Percentiles rank a stretch among this genome's conserved stretches.
phyloP scores from a whole-genome alignment of 2,797 vertebrate genomes.

The Esox lucius region DNA sequence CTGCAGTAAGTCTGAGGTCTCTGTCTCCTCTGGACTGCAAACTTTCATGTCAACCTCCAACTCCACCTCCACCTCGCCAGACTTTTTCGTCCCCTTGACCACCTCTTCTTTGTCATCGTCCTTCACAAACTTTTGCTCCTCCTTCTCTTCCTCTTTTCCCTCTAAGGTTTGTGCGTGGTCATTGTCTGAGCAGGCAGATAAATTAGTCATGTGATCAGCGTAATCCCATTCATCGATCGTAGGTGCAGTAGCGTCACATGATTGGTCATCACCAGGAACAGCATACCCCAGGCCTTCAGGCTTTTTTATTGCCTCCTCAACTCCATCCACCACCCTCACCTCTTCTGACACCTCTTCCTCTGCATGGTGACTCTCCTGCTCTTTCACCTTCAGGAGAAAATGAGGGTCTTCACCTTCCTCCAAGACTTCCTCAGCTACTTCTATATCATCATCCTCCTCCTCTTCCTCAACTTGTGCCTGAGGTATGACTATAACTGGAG shows the following conservation, averaged over 20 bases:
- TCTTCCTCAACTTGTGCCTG: constrained; percentile 67
- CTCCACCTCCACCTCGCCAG: constrained; percentile 25
- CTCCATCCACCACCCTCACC: constrained; percentile 27
- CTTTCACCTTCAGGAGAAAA: background rate
- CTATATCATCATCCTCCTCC: constrained; percentile 60
- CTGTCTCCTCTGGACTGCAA: constrained; percentile 23
- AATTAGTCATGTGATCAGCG: constrained; percentile 52
- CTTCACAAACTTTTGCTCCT: background rate
- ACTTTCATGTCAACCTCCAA: constrained; percentile 51
- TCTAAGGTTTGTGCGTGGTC: constrained; percentile 40
- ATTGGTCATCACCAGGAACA: constrained; percentile 55
- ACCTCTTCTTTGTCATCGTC: background rate
- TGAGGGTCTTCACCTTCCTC: constrained; percentile 54
- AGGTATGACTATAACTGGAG: constrained; percentile 68
- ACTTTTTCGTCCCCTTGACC: constrained; percentile 2
- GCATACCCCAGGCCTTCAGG: constrained; percentile 16
- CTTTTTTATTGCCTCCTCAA: constrained; percentile 50
- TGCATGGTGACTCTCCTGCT: background rate
- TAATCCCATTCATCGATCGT: constrained; percentile 53
- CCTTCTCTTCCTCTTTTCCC: constrained; percentile 12
- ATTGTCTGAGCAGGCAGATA: constrained; percentile 70
- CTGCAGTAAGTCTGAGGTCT: constrained; percentile 64
- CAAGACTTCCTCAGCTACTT: constrained; percentile 69
- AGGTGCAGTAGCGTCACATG: constrained; percentile 52
- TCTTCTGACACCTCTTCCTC: background rate